Evolutionary conservation across 2,113 vertebrate species (phyloP), one percentile per base, ranked within the genome.

Genomic region (Talpa occidentalis): DNA sequence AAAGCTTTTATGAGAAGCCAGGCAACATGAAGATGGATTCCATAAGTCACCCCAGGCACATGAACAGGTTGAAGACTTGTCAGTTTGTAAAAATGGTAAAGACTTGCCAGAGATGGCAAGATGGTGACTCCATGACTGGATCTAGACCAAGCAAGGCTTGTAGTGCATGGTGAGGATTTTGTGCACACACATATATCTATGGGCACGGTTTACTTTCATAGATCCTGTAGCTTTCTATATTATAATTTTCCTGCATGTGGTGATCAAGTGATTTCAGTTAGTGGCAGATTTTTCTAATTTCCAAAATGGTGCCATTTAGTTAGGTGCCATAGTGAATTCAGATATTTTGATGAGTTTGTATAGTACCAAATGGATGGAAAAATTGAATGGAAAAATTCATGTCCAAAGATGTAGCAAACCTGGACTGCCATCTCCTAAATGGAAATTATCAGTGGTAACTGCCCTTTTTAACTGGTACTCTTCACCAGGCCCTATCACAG

Each of bases 151-250:
- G 12, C 9, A 47, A 22, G 28, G 21, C 35, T 70, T 54, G 10
- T 11, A 76, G 81, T 44, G 5, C 54, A 52, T 74, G 69, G 44
- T 79, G 35, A 96, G 74, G 72, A 35, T 44, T 60, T 49, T 90
- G 52, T 80, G n/a, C n/a, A 62, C 12, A 88, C 40, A 72, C 42
- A 49, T 52, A 96, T n/a, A 66, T 92, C 42, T 88, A 4, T 1
- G 67, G 28, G 16, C 44, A 81, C 21, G 66, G 44, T 91, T 93
- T 86, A 22, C n/a, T 88, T 64, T 72, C 24, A 5, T 21, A 93
- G 40, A 60, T 6, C 5, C 0, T 47, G 59, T 83, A 70, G 70
- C 90, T 49, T 86, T 89, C 15, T 83, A 30, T 56, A 17, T 82
- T 79, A 10, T 49, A 37, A 7, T 21, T 70, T 84, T 79, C 74